Evolutionary conservation across 2,797 vertebrate genomes (phyloP), one percentile per base, ranked within the genome.

Genomic region (Pipistrellus kuhlii): DNA sequence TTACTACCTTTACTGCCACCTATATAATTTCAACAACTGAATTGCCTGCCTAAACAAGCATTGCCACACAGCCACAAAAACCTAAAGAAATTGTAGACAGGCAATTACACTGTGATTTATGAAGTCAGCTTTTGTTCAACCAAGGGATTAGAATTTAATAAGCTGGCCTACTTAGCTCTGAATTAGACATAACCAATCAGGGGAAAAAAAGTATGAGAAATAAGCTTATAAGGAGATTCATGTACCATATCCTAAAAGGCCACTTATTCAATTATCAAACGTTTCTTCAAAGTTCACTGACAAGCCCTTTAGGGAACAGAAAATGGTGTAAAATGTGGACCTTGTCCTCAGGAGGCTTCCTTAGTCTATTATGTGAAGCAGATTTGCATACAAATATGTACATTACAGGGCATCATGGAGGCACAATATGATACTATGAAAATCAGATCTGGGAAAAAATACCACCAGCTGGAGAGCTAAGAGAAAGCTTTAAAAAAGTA

Each of bases 131-230:
- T 98, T 98, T 98, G 97, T 98, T 98, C 97, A 98, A 73, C 89
- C 93, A 97, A 98, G 97, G 98, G 97, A 98, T 98, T 97, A 97
- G 96, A 98, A 98, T 98, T 98, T 98, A 98, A 97, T 97, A 98
- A 96, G 91, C 55, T 83, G 93, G n/a, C 89, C 82, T 96, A 90
- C 95, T 97, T 98, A 97, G 88, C 93, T 95, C 84, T 96, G 92
- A 97, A 96, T 92, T 97, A 94, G 94, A 96, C 91, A 96, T 59
- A 96, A 85, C 72, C 66, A 94, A 62, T 95, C 87, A 92, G 71
- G 97, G 93, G 12, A 96, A 95, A 18, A 95, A 94, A 21, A n/a
- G 11, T 4, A 55, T 11, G 41, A 71, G 41, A 85, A 97, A 88
- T 25, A 90, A 1, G 11, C 35, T 88, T 64, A 30, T 46, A 51